Evolutionary conservation across 2,888 invertebrate genomes (phyloP), one percentile per base, ranked within the genome.

Genomic region (Thelaira solivaga): DNA sequence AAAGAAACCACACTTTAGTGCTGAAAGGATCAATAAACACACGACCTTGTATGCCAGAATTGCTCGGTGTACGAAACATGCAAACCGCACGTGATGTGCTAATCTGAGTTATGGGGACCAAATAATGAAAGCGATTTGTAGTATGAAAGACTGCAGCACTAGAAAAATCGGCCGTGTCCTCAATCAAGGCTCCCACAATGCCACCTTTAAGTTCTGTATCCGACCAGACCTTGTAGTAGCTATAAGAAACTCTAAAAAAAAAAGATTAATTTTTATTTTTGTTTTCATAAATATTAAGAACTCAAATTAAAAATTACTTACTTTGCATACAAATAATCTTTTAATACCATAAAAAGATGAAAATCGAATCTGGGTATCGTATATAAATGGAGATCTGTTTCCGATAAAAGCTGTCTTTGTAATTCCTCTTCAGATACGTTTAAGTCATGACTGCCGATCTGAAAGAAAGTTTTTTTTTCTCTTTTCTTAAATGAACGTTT

Each of bases 1-100:
- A 89, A 1, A 90, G 87, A 6, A 90, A 77, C 92, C 93, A 93
- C n/a, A 92, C 92, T 5, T 86, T 83, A 1, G 85, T 85, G 41
- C 89, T 89, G 82, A 93, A 93, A 0, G 93, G 92, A 36, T 91
- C 86, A n/a, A 90, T 85, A 81, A 92, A 92, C 10, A 92, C 90
- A 75, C 91, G 91, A 36, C 90, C 89, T 1, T 92, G 90, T 22
- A 90, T 90, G 0, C 92, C 92, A 1, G 85, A 83, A 80, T 92
- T 88, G 6, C 91, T 89, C 0, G 92, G 92, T 16, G 91, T 91
- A 5, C 91, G 91, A 84, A 93, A 92, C 49, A 93, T 86, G 80
- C 92, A 91, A 72, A 89, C 87, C 7, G 90, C 88, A 41, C 86
- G 87, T 65, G 88, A 87, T 1, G 82, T 71, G 0, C 82, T 80